These are phyloP conservation scores for Tinamus major DNA, from an alignment of 2,797 vertebrate genomes.

Conservation along the genomic window DNA sequence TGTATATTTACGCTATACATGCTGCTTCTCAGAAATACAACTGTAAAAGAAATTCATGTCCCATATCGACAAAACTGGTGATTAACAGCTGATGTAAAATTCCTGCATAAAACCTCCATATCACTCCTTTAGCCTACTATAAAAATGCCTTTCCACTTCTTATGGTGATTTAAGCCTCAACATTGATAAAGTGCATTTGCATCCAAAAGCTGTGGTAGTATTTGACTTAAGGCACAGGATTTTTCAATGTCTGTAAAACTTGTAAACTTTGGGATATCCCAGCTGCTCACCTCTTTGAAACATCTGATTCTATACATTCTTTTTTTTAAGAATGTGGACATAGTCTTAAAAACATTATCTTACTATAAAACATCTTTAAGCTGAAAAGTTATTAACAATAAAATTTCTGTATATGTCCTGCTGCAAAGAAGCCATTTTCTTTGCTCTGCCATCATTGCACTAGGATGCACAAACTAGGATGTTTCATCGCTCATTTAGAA, in stretches of 20 bases:
- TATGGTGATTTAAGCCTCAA: conserved; percentile 6
- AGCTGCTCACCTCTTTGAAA: background rate
- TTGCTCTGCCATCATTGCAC: background rate
- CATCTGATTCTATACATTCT: background rate
- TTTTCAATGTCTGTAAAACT: background rate
- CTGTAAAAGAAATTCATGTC: background rate
- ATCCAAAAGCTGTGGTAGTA: background rate
- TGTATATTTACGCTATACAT: background rate
- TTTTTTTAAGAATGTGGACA: background rate
- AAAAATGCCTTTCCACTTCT: conserved; percentile 3
- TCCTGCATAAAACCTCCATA: background rate
- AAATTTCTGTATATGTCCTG: background rate
- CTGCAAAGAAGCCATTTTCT: background rate
- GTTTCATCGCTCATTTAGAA: background rate
- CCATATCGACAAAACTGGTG: conserved; percentile 1
- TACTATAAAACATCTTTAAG: background rate
- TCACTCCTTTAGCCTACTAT: background rate
- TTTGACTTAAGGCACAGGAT: background rate
- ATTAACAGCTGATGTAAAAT: conserved; percentile 8
- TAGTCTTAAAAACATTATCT: background rate
- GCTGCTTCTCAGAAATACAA: background rate
- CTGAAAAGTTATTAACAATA: background rate
- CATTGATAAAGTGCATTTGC: background rate
- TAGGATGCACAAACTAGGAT: background rate
- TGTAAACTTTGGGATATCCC: background rate